phyloP scores from a whole-genome alignment of 2,113 vertebrate genomes.

The Oryzias melastigma region DNA sequence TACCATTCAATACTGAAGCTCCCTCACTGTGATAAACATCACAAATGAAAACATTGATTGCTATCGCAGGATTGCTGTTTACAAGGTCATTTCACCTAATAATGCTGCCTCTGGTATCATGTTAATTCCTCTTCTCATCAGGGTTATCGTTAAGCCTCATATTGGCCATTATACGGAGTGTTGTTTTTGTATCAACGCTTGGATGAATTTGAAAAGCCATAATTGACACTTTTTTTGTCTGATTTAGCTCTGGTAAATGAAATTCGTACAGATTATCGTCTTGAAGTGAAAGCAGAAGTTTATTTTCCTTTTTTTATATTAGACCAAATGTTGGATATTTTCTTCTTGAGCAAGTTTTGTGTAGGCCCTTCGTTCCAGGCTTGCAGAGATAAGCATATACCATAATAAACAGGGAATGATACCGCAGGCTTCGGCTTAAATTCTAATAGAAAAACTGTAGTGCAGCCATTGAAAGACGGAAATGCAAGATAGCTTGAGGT shows the following conservation, averaged over 20 bases:
- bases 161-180: slow-evolving; percentile 27
- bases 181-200: slow-evolving; percentile 17
- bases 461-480: slow-evolving; percentile 45
- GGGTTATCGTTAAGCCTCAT: slow-evolving; percentile 30
- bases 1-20: slow-evolving; percentile 39
- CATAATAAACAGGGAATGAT: slow-evolving; percentile 50
- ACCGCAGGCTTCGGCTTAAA: slow-evolving; percentile 33
- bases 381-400: slow-evolving; percentile 38
- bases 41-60: slow-evolving; percentile 49
- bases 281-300: background rate
- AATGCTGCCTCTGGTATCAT: slow-evolving; percentile 16
- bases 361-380: slow-evolving; percentile 30
- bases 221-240: slow-evolving; percentile 10
- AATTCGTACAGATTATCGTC: background rate
- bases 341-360: slow-evolving; percentile 27
- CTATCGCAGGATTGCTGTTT: slow-evolving; percentile 42
- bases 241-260: slow-evolving; percentile 8
- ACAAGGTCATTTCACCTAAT: slow-evolving; percentile 52
- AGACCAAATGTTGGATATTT: slow-evolving; percentile 19
- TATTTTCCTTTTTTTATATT: background rate
- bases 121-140: slow-evolving; percentile 39
- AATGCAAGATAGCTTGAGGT: slow-evolving; percentile 58
- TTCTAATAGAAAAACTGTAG: slow-evolving; percentile 50
- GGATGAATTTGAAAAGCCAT: slow-evolving; percentile 23
- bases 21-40: slow-evolving; percentile 52